Evolutionary conservation across 2,888 invertebrate genomes (phyloP), one percentile per base, ranked within the genome.

Genomic region (Cephus pulcher): DNA sequence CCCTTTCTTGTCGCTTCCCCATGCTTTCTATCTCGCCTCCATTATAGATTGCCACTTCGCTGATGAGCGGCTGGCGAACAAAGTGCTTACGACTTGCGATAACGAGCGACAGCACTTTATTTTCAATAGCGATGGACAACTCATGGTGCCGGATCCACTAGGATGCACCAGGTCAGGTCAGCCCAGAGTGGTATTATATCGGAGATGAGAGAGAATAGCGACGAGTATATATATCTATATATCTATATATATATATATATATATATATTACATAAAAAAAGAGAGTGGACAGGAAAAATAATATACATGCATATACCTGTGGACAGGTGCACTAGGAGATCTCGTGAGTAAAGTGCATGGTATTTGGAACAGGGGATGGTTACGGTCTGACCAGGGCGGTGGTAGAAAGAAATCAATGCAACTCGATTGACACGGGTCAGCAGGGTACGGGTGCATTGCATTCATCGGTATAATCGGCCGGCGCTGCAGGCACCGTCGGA

Each of bases 11-110:
- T 56, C 23, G 56, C 23, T 23, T 56, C 23, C 1, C 56, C 15
- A 56, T 56, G 56, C 56, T 56, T 56, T 56, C 56, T 56, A 56
- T 56, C 56, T 56, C 70, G 35, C 77, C 75, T 79, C 75, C 79
- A 83, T 83, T 82, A 83, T 80, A 76, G 75, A 82, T 81, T 78
- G 75, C 80, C 79, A 79, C 78, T 79, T 30, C 34, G 79, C 75
- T 79, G 79, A 79, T 79, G 79, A 56, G 56, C 56, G 56, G 56
- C 23, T 56, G 23, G 56, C 56, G 56, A 56, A 23, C 56, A 56
- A 23, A 56, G 56, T 56, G 23, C 56, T 56, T 56, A 56, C 56
- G 56, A 56, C 56, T 56, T 56, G 56, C 56, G 56, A 56, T 56
- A 56, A 56, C 56, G 56, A 56, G 56, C 56, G 56, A 56, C 9